Conservation (phyloP, 2,888 invertebrate species). For the Drosophila birchii region DNA sequence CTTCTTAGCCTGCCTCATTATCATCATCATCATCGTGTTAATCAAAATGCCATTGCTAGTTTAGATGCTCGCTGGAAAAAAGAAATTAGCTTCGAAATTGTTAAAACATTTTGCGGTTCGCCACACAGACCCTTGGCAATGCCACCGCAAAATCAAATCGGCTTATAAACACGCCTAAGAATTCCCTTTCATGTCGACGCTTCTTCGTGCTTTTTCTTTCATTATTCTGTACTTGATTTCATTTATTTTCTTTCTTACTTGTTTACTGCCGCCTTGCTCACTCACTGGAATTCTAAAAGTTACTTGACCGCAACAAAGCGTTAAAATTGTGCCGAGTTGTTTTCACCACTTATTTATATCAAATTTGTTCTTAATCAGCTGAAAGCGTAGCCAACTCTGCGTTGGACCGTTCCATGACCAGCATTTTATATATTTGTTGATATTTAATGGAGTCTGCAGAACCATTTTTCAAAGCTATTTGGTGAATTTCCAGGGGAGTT, state of each 20-base stretch:
- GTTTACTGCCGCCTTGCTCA: slow-evolving; percentile 15
- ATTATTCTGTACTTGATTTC: slow-evolving; percentile 63
- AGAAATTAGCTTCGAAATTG: slow-evolving; percentile 61
- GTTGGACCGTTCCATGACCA: slow-evolving; percentile 31
- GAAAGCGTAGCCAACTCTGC: slow-evolving; percentile 67
- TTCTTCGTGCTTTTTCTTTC: slow-evolving; percentile 61
- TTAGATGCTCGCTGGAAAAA: slow-evolving; percentile 32
- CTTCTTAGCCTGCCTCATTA: slow-evolving; percentile 1
- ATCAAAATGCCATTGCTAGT: slow-evolving; percentile 59
- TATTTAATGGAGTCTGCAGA: slow-evolving; percentile 15
- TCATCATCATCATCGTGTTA: slow-evolving; percentile 35
- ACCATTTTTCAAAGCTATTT: slow-evolving; percentile 15
- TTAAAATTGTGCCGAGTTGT: slow-evolving; percentile 65
- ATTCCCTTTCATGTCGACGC: slow-evolving; percentile 66
- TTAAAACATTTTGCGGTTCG: slow-evolving; percentile 62
- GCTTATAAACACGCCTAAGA: slow-evolving; percentile 63
- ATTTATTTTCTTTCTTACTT: slow-evolving; percentile 14
- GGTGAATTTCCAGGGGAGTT: not conserved
- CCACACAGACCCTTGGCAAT: slow-evolving; percentile 1
- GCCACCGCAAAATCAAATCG: slow-evolving; percentile 58
- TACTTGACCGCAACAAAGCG: slow-evolving; percentile 73
- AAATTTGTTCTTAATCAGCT: slow-evolving; percentile 69
- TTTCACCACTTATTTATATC: slow-evolving; percentile 49
- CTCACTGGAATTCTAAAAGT: slow-evolving; percentile 61
- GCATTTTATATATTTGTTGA: slow-evolving; percentile 13